These are phyloP conservation scores for Pherbina coryleti DNA, from an alignment of 2,888 invertebrate species.

Conservation along the genomic window DNA sequence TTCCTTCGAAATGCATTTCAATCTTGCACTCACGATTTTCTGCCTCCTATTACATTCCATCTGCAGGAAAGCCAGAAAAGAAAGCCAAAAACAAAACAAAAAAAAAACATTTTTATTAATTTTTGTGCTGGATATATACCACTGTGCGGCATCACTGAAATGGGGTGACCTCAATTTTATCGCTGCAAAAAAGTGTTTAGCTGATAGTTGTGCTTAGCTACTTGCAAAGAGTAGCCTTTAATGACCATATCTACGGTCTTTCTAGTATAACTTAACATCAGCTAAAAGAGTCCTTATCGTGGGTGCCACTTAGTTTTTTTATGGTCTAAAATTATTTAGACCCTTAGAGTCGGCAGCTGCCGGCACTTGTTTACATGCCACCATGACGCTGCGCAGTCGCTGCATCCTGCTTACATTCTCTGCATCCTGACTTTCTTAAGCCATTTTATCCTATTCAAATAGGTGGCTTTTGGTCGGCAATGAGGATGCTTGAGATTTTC, in stretches of 20 bases:
- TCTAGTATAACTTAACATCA: no score
- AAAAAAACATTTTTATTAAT: no score
- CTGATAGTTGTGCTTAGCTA: neutral
- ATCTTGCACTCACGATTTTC: no score
- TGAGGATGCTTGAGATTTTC: constrained; percentile 20
- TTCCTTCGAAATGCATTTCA: no score
- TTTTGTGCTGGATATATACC: no score
- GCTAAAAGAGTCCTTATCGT: neutral
- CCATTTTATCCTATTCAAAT: neutral
- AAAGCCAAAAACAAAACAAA: no score
- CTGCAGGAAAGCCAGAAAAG: no score
- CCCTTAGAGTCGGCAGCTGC: neutral
- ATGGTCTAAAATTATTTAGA: neutral
- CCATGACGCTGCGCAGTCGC: neutral
- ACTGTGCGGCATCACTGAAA: neutral
- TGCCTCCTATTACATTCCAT: no score
- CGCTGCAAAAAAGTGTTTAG: neutral
- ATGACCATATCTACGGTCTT: no score
- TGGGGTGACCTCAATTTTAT: neutral
- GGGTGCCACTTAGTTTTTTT: neutral
- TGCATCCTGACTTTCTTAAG: neutral
- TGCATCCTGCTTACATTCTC: neutral
- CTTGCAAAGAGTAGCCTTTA: no score
- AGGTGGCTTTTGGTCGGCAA: neutral
- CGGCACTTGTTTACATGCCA: neutral